Evolutionary conservation across 2,113 vertebrate genomes (phyloP).

Genomic region (Perccottus glenii): DNA sequence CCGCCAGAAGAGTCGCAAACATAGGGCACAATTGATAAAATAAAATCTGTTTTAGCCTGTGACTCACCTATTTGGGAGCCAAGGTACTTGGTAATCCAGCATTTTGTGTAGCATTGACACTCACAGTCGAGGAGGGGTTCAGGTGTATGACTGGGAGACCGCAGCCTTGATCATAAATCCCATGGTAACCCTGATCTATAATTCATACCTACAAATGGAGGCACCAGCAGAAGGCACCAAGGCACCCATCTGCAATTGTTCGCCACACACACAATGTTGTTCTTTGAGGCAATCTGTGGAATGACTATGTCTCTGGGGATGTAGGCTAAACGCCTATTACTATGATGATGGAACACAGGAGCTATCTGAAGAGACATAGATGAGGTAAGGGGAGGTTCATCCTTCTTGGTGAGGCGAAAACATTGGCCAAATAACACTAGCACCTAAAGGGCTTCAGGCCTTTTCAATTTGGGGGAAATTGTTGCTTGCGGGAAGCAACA

Average conservation of each 20-base stretch:
- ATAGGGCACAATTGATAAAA: conserved; percentile 27
- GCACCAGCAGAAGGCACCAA: conserved; percentile 43
- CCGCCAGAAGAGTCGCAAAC: conserved; percentile 15
- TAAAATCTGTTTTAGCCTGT: conserved; percentile 1
- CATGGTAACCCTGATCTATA: conserved; percentile 66
- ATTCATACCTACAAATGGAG: conserved; percentile 74
- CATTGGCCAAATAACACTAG: conserved; percentile 68
- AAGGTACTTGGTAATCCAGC: conserved; percentile 10
- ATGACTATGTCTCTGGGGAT: conserved; percentile 63
- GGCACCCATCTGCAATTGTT: conserved; percentile 27
- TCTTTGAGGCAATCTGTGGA: conserved; percentile 60
- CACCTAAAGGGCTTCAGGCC: conserved; percentile 53
- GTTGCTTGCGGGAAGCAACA: conserved; percentile 54
- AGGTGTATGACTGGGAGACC: conserved; percentile 59
- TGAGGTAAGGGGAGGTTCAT: conserved; percentile 73
- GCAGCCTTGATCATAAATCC: conserved; percentile 57
- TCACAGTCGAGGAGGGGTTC: conserved; percentile 51
- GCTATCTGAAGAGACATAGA: conserved; percentile 71
- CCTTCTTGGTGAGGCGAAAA: conserved; percentile 64
- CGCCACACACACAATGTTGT: conserved; percentile 40
- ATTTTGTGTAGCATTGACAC: conserved; percentile 22
- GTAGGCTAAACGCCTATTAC: conserved; percentile 68
- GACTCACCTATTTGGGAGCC: conserved; percentile 17
- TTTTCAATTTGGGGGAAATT: conserved; percentile 75
- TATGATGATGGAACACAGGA: conserved; percentile 72